These are phyloP conservation scores for Edolisoma coerulescens DNA, from an alignment of 2,113 vertebrate species.

Conservation along the genomic window DNA sequence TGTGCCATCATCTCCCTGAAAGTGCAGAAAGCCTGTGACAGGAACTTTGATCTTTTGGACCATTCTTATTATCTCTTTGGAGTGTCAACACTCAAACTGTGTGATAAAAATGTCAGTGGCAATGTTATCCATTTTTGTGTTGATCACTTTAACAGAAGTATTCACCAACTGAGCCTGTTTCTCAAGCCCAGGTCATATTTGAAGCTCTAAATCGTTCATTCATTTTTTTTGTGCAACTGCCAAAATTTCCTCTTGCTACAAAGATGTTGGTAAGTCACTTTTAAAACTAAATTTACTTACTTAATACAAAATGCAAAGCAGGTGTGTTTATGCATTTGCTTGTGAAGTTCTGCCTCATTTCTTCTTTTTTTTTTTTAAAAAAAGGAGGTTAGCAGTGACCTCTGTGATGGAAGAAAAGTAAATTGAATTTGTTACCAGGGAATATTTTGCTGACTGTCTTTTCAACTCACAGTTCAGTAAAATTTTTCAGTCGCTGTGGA, in stretches of 20 bases:
- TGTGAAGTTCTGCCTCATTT: not conserved
- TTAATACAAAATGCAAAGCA: not conserved
- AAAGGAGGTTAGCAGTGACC: not conserved
- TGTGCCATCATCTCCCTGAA: not conserved
- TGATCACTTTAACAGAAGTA: not conserved
- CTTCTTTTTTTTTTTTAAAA: not conserved
- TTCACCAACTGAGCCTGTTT: not conserved
- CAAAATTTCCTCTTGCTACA: not conserved
- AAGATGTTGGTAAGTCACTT: not conserved
- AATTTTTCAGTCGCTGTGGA: not conserved
- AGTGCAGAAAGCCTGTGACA: not conserved
- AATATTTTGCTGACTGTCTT: not conserved
- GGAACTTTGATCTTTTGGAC: conserved; percentile 20
- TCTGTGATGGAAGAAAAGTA: not conserved
- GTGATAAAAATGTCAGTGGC: conserved; percentile 16
- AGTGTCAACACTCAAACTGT: conserved; percentile 3
- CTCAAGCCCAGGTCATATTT: not conserved
- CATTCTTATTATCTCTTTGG: conserved; percentile 1
- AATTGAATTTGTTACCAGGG: not conserved
- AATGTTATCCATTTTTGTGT: conserved; percentile 10
- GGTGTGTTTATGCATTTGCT: conserved; percentile 1
- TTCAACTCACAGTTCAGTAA: not conserved
- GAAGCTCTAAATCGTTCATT: not conserved
- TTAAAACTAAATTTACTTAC: not conserved
- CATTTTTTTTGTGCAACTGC: not conserved